Evolutionary conservation across 2,888 invertebrate species (phyloP), one percentile per base, ranked within the genome.

Genomic region (Eledone cirrhosa): DNA sequence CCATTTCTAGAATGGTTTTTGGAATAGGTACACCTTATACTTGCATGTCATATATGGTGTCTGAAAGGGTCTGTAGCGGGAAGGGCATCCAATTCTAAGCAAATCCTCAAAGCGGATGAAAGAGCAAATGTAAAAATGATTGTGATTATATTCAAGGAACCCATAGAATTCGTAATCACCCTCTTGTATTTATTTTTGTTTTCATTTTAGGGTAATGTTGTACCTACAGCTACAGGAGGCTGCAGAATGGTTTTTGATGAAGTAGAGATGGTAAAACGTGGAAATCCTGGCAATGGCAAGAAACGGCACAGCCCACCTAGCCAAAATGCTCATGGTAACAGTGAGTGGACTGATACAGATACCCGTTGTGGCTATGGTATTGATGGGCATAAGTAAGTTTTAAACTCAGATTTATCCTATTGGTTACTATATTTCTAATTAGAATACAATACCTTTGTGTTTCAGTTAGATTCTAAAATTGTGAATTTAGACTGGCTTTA

Each of bases 191-290:
- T 41, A 8, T 41, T 41, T 41, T 41, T 74, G 78, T 65, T 41
- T 69, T 79, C 47, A 81, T 85, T 89, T 59, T 86, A 95, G 94
- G 98, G 95, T 22, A 96, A 98, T 89, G 95, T 99, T 4, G 93
- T 98, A 2, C 97, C 96, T 0, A 99, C 99, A 0, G 94, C 95
- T 80, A 95, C 96, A 1, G 99, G 99, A 0, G 99, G 99, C 0
- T 96, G 97, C 0, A 97, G 98, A 88, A 93, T 99, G 0, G 94
- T 98, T 41, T 97, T 99, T 89, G 95, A 96, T 85, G 98, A 98
- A 90, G 95, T 99, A 1, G 99, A 99, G 90, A 94, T 94, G 88
- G 90, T 98, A 78, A 88, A 87, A 79, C 88, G 89, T 80, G 85
- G 81, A 0, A 87, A 89, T 19, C 90, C 90, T 3, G 90, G 89